Evolutionary conservation across 1,140 invertebrate genomes (phyloP).

Genomic region (Helicoverpa armigera): DNA sequence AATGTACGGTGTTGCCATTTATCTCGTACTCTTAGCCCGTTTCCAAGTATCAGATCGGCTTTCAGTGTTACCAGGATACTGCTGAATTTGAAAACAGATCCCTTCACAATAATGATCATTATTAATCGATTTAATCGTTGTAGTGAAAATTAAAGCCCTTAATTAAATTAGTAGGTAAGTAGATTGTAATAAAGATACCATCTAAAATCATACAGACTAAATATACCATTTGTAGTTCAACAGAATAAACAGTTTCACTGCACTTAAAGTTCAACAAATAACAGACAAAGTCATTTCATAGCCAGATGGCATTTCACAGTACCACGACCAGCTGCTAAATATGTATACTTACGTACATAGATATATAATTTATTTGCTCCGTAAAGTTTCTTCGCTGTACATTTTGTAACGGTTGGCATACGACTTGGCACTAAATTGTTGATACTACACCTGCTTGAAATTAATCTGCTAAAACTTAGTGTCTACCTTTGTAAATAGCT

Average conservation of each 20-base stretch:
- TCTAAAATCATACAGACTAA: background rate
- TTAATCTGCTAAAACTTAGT: slow-evolving; percentile 36
- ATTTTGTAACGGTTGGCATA: slow-evolving; percentile 32
- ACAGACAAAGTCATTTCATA: slow-evolving; percentile 37
- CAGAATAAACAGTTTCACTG: slow-evolving; percentile 14
- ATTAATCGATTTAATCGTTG: too few relatives aligned
- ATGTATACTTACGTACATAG: slow-evolving; percentile 22
- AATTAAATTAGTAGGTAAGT: background rate
- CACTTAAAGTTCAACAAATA: slow-evolving; percentile 29
- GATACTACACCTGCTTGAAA: slow-evolving; percentile 39
- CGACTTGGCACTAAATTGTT: slow-evolving; percentile 33
- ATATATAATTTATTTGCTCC: slow-evolving; percentile 45
- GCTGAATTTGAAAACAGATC: background rate
- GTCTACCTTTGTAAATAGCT: slow-evolving; percentile 4
- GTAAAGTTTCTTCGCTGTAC: slow-evolving; percentile 36
- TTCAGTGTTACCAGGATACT: background rate
- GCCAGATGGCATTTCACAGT: slow-evolving; percentile 41
- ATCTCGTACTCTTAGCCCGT: background rate
- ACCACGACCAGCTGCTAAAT: slow-evolving; percentile 22
- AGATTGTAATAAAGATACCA: background rate
- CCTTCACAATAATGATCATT: too few relatives aligned
- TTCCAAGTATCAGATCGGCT: background rate
- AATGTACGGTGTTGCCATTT: slow-evolving; percentile 3
- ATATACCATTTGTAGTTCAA: background rate
- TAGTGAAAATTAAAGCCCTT: too few relatives aligned